Base-by-base conservation (phyloP, 2,888 invertebrate species). In the Ethmia dodecea region DNA sequence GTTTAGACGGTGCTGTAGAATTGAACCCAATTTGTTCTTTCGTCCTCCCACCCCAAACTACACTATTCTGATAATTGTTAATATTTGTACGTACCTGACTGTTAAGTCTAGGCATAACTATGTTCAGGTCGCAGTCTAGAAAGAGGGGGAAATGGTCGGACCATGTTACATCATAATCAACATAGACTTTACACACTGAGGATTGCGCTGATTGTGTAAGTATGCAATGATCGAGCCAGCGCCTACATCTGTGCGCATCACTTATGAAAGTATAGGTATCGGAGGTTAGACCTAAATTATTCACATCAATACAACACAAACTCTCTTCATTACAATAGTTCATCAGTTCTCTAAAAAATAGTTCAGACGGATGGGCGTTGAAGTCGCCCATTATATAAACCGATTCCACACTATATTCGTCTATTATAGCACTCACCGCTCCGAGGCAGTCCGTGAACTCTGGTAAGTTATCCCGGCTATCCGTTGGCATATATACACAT, bases 401-500 rank as follows among this genome's bases (percentile, higher is more conserved):
- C 8, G 13, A 24, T 18, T 40, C 37, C 3, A 34, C 25, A n/a
- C 11, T 20, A 16, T 8, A 14, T 5, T 15, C 11, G 5, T 32
- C 32, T 14, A 32, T 38, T 2, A 47, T 35, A 22, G 41, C 41
- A 40, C 41, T 45, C n/a, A 47, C 35, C 37, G 26, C 26, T 8
- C 41, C 33, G 1, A 48, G 22, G 11, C 37, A 38, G 5, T 45
- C 41, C 2, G 42, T 45, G 20, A 43, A 49, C 5, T 43, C 43
- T 24, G 32, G 13, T 5, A 49, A 5, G 24, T 46, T 44, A 2
- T 14, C 28, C 9, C 4, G 10, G 4, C 8, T 1, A 20, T 44
- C 37, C 16, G 43, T 43, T 3, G 47, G 50, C 49, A 47, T 45
- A 27, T 47, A 50, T 8, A 49, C 41, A 33, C 39, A 35, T 5